phyloP scores from a whole-genome alignment of 2,113 vertebrate genomes.

The Strix uralensis region DNA sequence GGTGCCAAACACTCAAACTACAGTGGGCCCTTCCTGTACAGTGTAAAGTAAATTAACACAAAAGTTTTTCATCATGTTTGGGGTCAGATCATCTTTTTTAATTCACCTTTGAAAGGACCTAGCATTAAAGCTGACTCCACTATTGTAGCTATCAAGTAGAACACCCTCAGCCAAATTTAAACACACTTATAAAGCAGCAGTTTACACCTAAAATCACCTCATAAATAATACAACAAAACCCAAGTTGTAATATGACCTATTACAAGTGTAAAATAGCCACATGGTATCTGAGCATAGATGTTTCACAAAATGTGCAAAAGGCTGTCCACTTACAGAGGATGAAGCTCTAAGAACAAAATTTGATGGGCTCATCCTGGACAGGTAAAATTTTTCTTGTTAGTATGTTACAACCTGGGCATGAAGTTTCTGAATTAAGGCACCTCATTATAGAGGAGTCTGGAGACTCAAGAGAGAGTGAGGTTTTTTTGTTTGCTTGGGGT shows the following conservation, averaged over 20 bases:
- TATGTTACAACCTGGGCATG: neutral
- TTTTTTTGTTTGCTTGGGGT: neutral
- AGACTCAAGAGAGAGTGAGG: neutral
- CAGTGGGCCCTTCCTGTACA: neutral
- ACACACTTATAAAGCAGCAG: neutral
- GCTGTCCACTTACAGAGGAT: neutral
- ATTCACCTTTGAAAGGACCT: neutral
- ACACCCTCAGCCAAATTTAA: neutral
- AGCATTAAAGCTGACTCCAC: neutral
- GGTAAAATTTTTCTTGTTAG: neutral
- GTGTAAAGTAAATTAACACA: neutral
- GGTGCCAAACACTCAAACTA: neutral
- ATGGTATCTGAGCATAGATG: neutral
- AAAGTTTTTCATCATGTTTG: neutral
- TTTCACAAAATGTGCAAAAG: neutral
- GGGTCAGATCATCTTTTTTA: neutral
- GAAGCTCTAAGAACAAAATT: neutral
- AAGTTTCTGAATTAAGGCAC: neutral
- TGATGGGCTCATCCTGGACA: neutral
- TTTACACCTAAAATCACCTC: neutral
- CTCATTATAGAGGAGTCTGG: neutral
- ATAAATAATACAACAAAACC: neutral
- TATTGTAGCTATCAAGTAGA: neutral
- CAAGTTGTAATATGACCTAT: neutral
- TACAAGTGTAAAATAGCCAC: neutral